Conservation (phyloP, 2,797 vertebrate genomes). For the Allenopithecus nigroviridis region DNA sequence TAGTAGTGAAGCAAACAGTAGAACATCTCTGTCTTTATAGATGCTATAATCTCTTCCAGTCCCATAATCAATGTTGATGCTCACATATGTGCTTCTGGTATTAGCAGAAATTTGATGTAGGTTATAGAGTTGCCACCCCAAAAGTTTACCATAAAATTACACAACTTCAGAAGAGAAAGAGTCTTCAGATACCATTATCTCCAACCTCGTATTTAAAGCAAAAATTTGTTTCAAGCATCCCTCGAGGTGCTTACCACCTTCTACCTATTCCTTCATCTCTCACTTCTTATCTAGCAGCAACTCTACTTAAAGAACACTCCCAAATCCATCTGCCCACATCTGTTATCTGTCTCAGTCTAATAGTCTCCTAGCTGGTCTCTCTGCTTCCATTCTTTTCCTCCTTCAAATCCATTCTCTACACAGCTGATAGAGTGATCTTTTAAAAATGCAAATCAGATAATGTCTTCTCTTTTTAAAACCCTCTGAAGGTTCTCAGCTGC, state of each 20-base stretch:
- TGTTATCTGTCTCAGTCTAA: neutral
- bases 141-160: neutral
- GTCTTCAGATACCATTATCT: neutral
- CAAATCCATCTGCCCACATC: neutral
- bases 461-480: neutral
- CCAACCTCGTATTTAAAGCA: neutral
- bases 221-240: neutral
- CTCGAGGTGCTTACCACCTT: neutral
- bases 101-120: neutral
- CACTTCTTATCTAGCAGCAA: neutral
- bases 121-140: neutral
- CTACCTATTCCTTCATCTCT: neutral
- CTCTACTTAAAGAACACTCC: neutral
- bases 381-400: neutral
- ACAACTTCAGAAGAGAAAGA: neutral
- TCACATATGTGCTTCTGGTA: neutral
- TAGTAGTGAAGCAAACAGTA: neutral
- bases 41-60: neutral
- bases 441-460: constrained; percentile 42
- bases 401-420: constrained; percentile 6
- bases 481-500: constrained; percentile 21
- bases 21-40: neutral
- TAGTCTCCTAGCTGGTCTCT: neutral
- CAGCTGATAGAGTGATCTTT: constrained; percentile 11
- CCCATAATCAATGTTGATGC: neutral